phyloP scores from a whole-genome alignment of 2,113 vertebrate species.

The Trichomycterus rosablanca region DNA sequence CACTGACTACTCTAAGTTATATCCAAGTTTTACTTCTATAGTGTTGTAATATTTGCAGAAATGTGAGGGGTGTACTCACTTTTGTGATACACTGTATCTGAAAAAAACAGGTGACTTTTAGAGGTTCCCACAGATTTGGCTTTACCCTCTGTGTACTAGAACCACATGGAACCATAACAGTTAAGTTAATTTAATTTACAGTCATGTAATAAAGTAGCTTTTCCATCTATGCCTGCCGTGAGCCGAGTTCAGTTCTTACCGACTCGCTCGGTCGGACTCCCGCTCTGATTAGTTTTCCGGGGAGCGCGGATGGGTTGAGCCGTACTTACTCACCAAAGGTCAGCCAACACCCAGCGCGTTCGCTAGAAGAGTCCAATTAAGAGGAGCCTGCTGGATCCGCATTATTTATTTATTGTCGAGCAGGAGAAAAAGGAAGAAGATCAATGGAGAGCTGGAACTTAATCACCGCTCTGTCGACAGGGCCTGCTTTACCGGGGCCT shows the following conservation, averaged over 20 bases:
- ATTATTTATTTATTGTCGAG: constrained; percentile 67
- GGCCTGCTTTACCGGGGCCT: constrained; percentile 53
- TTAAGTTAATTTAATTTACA: neutral
- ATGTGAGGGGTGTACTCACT: too few relatives aligned
- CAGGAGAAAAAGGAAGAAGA: constrained; percentile 52
- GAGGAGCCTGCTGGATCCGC: constrained; percentile 43
- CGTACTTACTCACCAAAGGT: constrained; percentile 57
- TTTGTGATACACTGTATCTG: too few relatives aligned
- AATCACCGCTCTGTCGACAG: constrained; percentile 62
- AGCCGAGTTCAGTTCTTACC: neutral
- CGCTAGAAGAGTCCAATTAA: constrained; percentile 70
- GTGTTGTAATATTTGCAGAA: too few relatives aligned
- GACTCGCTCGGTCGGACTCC: constrained; percentile 40
- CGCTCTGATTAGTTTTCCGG: constrained; percentile 39
- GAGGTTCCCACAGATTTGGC: too few relatives aligned
- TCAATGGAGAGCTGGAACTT: constrained; percentile 68
- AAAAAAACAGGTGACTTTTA: too few relatives aligned
- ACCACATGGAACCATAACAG: too few relatives aligned
- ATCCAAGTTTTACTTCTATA: too few relatives aligned
- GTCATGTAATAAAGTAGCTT: neutral
- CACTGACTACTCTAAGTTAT: too few relatives aligned
- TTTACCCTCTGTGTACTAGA: too few relatives aligned
- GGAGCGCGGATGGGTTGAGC: constrained; percentile 49
- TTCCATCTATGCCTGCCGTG: neutral
- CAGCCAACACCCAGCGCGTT: constrained; percentile 53